phyloP scores from a whole-genome alignment of 2,888 invertebrate species.

The Cheilosia variabilis region DNA sequence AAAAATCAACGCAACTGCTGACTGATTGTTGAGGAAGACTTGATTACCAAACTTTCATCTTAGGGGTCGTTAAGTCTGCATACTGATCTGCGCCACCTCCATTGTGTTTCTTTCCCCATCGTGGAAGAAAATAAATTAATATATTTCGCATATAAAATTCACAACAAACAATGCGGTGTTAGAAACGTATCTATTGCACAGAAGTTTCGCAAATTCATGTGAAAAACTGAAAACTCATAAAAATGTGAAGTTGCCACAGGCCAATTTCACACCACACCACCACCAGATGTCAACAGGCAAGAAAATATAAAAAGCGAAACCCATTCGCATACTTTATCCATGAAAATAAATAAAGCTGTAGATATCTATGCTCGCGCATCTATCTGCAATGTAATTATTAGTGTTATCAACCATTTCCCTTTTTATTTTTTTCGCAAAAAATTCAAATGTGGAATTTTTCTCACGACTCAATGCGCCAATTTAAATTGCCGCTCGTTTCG shows the following conservation, averaged over 20 bases:
- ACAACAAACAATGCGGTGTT: constrained; percentile 2
- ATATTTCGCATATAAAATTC: constrained; percentile 13
- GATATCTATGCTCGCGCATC: constrained; percentile 44
- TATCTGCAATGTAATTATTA: constrained; percentile 53
- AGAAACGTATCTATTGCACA: constrained; percentile 1
- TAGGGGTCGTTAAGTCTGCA: no score
- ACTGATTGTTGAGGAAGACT: no score
- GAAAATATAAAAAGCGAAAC: constrained; percentile 21
- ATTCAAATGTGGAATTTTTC: constrained; percentile 55
- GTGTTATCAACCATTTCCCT: constrained; percentile 5
- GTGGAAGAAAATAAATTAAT: neutral
- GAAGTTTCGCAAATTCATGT: constrained; percentile 14
- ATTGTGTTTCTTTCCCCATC: no score
- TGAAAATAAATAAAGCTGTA: constrained; percentile 3
- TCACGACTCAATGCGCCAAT: constrained; percentile 64
- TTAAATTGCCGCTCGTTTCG: constrained; percentile 58
- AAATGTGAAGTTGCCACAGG: neutral
- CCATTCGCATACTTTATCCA: constrained; percentile 7
- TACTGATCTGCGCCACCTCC: no score
- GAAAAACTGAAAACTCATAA: constrained; percentile 29
- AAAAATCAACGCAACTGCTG: no score
- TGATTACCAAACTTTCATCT: no score
- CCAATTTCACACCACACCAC: constrained; percentile 14
- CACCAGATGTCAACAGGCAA: constrained; percentile 27
- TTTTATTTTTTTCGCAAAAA: constrained; percentile 2